Conservation (phyloP, 2,113 vertebrate genomes). For the Bambusicola thoracicus region DNA sequence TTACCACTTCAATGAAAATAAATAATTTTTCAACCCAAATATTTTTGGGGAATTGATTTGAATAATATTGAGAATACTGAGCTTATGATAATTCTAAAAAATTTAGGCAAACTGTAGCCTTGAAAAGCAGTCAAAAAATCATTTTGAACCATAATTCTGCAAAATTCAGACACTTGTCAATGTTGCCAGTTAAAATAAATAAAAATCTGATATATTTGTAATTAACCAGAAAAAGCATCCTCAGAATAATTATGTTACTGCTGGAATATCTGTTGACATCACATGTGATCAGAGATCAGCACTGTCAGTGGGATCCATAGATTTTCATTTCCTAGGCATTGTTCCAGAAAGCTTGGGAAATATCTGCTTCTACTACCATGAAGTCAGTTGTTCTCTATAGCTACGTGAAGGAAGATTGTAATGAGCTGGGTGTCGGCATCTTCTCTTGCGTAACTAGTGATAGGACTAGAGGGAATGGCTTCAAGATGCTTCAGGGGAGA, state of each 20-base stretch:
- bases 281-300: background rate
- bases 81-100: background rate
- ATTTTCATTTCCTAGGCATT: background rate
- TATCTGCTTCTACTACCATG: background rate
- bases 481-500: no score
- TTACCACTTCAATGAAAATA: background rate
- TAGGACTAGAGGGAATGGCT: no score
- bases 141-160: background rate
- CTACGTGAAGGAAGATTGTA: no score
- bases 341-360: slow-evolving; percentile 10
- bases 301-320: background rate
- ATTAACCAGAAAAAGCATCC: background rate
- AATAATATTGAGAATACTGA: background rate
- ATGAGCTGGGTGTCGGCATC: no score
- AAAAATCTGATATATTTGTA: background rate
- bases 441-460: no score
- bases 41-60: background rate
- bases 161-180: slow-evolving; percentile 1
- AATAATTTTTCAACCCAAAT: background rate
- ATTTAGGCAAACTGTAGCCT: background rate
- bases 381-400: no score
- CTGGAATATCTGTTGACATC: slow-evolving; percentile 26
- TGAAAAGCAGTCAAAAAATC: background rate
- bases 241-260: background rate
- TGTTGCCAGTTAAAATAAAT: background rate